A percentile compares a stretch with the other conserved stretches of the same genome.
Conservation (phyloP, 2,113 vertebrate species). For the Gobius niger region DNA sequence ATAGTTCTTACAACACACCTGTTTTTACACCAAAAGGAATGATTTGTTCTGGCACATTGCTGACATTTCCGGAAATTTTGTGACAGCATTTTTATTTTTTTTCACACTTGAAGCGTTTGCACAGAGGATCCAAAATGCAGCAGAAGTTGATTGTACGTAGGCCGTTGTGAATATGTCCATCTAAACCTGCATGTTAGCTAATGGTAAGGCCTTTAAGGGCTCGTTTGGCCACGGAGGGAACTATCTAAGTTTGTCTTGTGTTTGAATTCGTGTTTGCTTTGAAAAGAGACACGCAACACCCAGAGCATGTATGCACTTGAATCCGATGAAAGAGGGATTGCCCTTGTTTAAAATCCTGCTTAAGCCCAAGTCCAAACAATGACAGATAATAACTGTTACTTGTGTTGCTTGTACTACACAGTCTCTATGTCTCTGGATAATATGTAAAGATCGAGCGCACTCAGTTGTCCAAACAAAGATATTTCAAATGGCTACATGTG, state of each 20-base stretch:
- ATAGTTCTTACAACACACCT: too few species aligned
- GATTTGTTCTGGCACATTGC: not conserved
- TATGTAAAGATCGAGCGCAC: not conserved
- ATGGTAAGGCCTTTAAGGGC: constrained; percentile 1
- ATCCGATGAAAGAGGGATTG: not conserved
- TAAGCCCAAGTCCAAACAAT: constrained; percentile 22
- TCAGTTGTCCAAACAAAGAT: constrained; percentile 7
- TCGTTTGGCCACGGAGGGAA: constrained; percentile 12
- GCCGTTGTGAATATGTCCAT: not conserved
- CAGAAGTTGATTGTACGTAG: not conserved
- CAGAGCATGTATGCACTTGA: constrained; percentile 18
- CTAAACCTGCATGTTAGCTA: not conserved
- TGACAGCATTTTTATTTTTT: not conserved
- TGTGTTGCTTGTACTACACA: not conserved
- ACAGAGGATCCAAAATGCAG: not conserved
- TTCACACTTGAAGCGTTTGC: not conserved
- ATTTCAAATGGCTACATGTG: not conserved
- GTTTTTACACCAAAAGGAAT: not conserved
- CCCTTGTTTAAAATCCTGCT: not conserved
- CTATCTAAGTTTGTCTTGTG: constrained; percentile 1
- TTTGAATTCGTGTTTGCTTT: not conserved
- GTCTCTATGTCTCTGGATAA: not conserved
- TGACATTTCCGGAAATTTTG: not conserved
- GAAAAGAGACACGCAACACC: not conserved
- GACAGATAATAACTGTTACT: constrained; percentile 8